These are phyloP conservation scores for Unio delphinus DNA, from an alignment of 2,888 invertebrate species.

Conservation along the genomic window DNA sequence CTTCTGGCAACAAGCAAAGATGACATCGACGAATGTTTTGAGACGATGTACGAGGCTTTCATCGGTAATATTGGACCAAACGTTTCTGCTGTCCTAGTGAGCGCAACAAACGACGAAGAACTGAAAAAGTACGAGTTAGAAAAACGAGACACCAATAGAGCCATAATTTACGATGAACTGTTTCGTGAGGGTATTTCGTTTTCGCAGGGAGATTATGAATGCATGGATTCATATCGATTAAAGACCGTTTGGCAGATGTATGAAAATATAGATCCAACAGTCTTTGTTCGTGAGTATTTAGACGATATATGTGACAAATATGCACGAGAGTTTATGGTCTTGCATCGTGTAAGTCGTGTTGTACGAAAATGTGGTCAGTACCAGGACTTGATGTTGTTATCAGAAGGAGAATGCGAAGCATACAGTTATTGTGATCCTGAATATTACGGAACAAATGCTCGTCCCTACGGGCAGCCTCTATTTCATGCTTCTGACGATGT, in stretches of 20 bases:
- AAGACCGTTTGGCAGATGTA: slow-evolving; percentile 56
- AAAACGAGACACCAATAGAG: slow-evolving; percentile 52
- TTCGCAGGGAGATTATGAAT: slow-evolving; percentile 42
- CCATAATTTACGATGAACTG: slow-evolving; percentile 53
- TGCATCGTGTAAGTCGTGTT: slow-evolving; percentile 58
- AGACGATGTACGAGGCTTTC: slow-evolving; percentile 61
- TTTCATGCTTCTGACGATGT: slow-evolving; percentile 59
- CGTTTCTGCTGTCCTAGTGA: slow-evolving; percentile 57
- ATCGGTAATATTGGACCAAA: slow-evolving; percentile 58
- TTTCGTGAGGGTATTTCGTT: slow-evolving; percentile 55
- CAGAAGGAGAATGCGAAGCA: slow-evolving; percentile 57
- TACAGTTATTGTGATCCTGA: slow-evolving; percentile 54
- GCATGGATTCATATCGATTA: slow-evolving; percentile 46
- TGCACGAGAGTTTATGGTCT: slow-evolving; percentile 59
- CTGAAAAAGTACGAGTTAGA: slow-evolving; percentile 52
- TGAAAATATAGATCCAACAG: slow-evolving; percentile 41
- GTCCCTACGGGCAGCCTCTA: slow-evolving; percentile 49
- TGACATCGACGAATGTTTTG: slow-evolving; percentile 59
- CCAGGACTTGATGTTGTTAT: slow-evolving; percentile 63
- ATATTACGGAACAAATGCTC: slow-evolving; percentile 51
- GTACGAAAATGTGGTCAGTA: slow-evolving; percentile 64
- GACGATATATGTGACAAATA: slow-evolving; percentile 57
- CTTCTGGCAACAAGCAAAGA: slow-evolving; percentile 52
- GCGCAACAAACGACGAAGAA: slow-evolving; percentile 53
- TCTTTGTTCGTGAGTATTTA: slow-evolving; percentile 53